Evolutionary conservation across 2,888 invertebrate genomes (phyloP), one percentile per base, ranked within the genome.

Genomic region (Thalpophila matura): DNA sequence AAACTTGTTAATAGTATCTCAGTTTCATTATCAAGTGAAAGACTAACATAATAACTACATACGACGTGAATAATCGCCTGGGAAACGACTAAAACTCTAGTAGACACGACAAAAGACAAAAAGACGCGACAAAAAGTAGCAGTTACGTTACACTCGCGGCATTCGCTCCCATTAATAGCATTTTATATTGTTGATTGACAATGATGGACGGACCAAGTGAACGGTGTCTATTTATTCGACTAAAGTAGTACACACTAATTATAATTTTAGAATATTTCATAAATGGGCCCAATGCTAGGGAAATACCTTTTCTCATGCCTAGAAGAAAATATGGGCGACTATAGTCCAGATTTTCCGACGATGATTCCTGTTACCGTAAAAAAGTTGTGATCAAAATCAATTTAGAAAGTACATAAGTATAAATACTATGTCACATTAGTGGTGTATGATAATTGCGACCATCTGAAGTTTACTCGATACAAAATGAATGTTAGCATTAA

Each of bases 21-120:
- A 29, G 22, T 42, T 37, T 29, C 46, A 69, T 29, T 40, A 50
- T 16, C 26, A 63, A 59, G 45, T 64, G 58, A 76, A 71, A 76
- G 42, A 60, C 33, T 33, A 26, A 16, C 46, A 35, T 42, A 59
- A 43, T 35, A 35, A 16, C 6, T 7, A 9, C 20, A 49, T 27
- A 54, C n/a, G n/a, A 63, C 42, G 38, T 40, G 24, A 42, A 45
- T 20, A 59, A 61, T 55, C 18, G 46, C 26, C 58, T 77, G 74
- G 57, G 74, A 77, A 80, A 56, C 57, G 26, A 33, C 6, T 29
- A 50, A 46, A 33, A 37, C 20, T n/a, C 26, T 20, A 24, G n/a
- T 16, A 47, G 2, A 24, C 54, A 71, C 33, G 29, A 50, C 27
- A 53, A 26, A 42, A 33, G 37, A 55, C 53, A 71, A 62, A 59